These are phyloP conservation scores for Electrophaes corylata DNA, from an alignment of 2,888 invertebrate species.

Conservation along the genomic window DNA sequence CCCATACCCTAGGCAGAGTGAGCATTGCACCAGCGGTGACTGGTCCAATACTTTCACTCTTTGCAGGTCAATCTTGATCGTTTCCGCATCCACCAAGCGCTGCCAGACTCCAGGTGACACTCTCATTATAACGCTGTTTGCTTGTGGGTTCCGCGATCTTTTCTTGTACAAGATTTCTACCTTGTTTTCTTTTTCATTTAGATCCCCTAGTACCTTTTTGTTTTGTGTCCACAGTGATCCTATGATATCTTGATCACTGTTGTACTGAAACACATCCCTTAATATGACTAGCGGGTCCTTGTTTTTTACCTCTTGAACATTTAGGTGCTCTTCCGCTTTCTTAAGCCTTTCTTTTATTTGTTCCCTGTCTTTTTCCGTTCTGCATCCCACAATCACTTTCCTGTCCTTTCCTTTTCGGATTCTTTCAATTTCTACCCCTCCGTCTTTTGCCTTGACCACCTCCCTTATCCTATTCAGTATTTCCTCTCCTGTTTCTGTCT, in stretches of 20 bases:
- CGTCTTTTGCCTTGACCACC: too few species aligned
- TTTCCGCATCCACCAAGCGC: constrained; percentile 8
- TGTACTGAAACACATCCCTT: not conserved
- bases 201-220: not conserved
- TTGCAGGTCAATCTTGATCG: constrained; percentile 35
- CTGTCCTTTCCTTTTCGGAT: not conserved
- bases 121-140: constrained; percentile 1
- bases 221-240: not conserved
- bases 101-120: constrained; percentile 28
- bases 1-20: constrained; percentile 3
- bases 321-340: too few species aligned
- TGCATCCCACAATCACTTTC: not conserved
- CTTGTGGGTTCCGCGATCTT: not conserved
- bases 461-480: too few species aligned
- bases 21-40: constrained; percentile 31
- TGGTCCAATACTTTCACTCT: constrained; percentile 28
- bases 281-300: not conserved
- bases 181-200: not conserved
- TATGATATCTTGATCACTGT: not conserved
- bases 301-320: not conserved
- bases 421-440: not conserved
- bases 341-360: too few species aligned
- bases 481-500: too few species aligned
- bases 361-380: not conserved
- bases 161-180: not conserved